Base-by-base conservation (phyloP, 2,888 invertebrate species). In the Xestia c-nigrum region DNA sequence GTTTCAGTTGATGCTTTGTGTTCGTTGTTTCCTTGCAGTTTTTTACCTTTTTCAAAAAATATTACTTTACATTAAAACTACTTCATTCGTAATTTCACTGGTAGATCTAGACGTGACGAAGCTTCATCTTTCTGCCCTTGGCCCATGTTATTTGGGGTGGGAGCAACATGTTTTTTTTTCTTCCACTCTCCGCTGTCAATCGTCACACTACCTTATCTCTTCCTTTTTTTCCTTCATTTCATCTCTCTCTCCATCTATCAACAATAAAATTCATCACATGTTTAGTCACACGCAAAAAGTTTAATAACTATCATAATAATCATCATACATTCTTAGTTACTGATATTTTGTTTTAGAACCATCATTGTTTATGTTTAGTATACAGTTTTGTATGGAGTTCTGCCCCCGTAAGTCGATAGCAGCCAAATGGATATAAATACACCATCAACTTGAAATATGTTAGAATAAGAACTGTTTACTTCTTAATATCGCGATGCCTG, bases 381-480 rank as follows among this genome's bases (percentile, higher is more conserved):
- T 12, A 2, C 14, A 0, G 5, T 1, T 14, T 55, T 50, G 2
- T 43, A 47, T 31, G 19, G 5, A 14, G n/a, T 57, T 38, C 9
- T 16, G 14, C 10, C 9, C 50, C 69, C 46, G 21, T 72, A 68
- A 59, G 19, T 61, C n/a, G 14, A 80, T 70, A 21, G 65, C 31
- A 52, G 46, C 46, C 43, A 80, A 80, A 83, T 74, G 19, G 43
- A 52, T 67, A 73, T 61, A 63, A 85, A 85, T 5, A 72, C 31
- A 70, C 71, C 52, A 79, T 85, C 52, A 77, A 72, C n/a, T 72
- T 75, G 80, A 77, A 75, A 77, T 83, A 85, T 81, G 73, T 76
- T 64, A 74, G 47, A 75, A 57, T 72, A 83, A 80, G 16, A 50
- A 64, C 63, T 73, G 68, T 74, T 83, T 69, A 67, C 65, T 80